Base-by-base conservation (phyloP, 2,113 vertebrate species). In the Columbina picui region DNA sequence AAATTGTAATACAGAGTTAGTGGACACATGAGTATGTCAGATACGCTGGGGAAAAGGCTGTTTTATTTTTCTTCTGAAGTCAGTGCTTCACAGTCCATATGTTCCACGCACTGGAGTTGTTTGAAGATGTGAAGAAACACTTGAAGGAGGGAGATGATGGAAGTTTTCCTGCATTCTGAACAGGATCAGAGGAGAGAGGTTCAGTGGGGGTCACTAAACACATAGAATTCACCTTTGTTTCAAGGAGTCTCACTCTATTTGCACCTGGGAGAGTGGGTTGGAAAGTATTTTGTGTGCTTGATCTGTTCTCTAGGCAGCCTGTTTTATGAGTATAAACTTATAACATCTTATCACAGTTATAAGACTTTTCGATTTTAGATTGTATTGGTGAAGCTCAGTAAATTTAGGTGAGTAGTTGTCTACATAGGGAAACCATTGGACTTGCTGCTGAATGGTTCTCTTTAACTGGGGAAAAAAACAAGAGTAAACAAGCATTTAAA, bases 41-140 rank as follows among this genome's bases (percentile, higher is more conserved):
- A 7, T 34, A 76, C 25, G 49, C 15, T 57, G 61, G 12, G 38
- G 39, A 69, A 16, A 68, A 60, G n/a, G 36, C 26, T 85, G 75
- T 69, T 80, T 63, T 7, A 3, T 47, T 55, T 89, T 82, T 20
- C 39, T 71, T 93, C 56, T 65, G 22, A 94, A 93, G 22, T 73
- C 74, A 64, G 19, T 57, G 57, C 49, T 71, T 95, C 87, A 68
- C 84, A 89, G 87, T 69, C 95, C 91, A 45, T 94, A 67, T 91
- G 81, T 39, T 65, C 41, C 79, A 30, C 68, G 14, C 53, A 9
- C 32, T 89, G 71, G 50, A 74, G 71, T 59, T 60, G 74, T 94
- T 91, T 82, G 67, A 96, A 94, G 81, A 73, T 36, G 39, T 39
- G 69, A 91, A 65, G 57, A 93, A 82, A 49, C 57, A 23, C 53